Percentiles rank a stretch among this genome's conserved stretches.
Evolutionary conservation across 2,113 vertebrate species (phyloP).

Genomic region (Myrmophylax atrothorax): DNA sequence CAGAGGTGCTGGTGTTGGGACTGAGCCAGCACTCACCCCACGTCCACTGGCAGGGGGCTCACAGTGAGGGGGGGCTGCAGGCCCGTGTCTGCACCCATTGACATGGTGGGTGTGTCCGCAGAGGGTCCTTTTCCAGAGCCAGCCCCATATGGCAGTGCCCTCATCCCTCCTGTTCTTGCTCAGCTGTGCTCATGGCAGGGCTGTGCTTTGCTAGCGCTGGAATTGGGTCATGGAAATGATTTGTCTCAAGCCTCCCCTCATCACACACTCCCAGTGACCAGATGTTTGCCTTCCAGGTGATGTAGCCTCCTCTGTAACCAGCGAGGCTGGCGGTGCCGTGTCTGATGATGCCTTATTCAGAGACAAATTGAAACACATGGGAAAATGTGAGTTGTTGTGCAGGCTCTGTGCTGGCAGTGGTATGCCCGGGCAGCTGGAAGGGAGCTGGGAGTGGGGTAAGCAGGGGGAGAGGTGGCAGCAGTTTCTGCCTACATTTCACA

Average conservation of each 20-base stretch:
- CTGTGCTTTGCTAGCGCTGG: not conserved
- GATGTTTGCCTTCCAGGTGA: slow-evolving; percentile 76
- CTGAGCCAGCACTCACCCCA: not conserved
- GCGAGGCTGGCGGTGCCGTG: slow-evolving; percentile 78
- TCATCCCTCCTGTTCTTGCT: not conserved
- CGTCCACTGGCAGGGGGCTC: not conserved
- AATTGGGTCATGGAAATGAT: not conserved
- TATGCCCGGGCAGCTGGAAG: not conserved
- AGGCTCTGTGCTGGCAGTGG: not conserved
- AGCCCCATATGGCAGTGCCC: not conserved
- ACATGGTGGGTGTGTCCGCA: not conserved
- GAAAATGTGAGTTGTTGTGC: slow-evolving; percentile 87
- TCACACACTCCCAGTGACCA: not conserved
- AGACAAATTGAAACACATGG: slow-evolving; percentile 98
- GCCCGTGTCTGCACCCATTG: rapidly evolving
- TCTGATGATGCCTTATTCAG: slow-evolving; percentile 96
- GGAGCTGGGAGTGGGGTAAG: not conserved
- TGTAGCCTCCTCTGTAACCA: slow-evolving; percentile 63
- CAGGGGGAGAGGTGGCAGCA: not conserved
- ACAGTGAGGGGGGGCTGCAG: not conserved
- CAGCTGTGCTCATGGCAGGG: not conserved
- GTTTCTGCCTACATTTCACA: not conserved
- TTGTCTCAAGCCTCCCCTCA: rapidly evolving
- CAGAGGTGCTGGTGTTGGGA: not conserved
- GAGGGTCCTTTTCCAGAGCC: not conserved